Evolutionary conservation across 2,888 invertebrate genomes (phyloP).

Genomic region (Augochlorella aurata): DNA sequence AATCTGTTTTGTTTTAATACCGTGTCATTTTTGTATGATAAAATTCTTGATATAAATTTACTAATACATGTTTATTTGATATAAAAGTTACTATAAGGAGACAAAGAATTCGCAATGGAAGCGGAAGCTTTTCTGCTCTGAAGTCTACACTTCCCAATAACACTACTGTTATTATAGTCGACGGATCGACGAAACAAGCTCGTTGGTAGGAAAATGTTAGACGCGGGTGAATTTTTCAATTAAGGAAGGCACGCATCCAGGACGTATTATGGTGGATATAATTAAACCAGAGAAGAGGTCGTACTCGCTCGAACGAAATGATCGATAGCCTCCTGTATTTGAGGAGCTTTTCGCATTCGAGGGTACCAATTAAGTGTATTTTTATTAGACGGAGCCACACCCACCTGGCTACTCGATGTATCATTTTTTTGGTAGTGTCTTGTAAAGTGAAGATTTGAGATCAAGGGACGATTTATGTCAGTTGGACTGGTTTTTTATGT

Average conservation of each 20-base stretch:
- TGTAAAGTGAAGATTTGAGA: conserved; percentile 66
- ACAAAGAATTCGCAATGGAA: neutral
- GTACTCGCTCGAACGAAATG: conserved; percentile 56
- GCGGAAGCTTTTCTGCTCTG: neutral
- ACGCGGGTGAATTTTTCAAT: neutral
- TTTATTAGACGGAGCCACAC: conserved; percentile 66
- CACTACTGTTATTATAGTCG: neutral
- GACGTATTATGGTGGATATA: conserved; percentile 43
- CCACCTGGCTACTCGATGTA: conserved; percentile 64
- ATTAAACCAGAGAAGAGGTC: conserved; percentile 55
- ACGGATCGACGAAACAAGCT: neutral
- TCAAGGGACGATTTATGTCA: conserved; percentile 70
- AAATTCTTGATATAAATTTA: too few relatives aligned
- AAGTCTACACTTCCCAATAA: too few relatives aligned
- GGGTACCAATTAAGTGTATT: conserved; percentile 67
- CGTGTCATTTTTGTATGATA: too few relatives aligned
- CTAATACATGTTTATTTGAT: too few relatives aligned
- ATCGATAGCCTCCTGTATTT: conserved; percentile 59
- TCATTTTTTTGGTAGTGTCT: conserved; percentile 62
- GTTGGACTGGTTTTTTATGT: conserved; percentile 23
- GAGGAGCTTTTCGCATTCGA: conserved; percentile 47
- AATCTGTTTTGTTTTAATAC: too few relatives aligned
- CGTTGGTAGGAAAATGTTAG: neutral
- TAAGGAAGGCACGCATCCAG: conserved; percentile 18
- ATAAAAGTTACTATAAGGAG: neutral